Evolutionary conservation across 37 sponge, comb jelly and placozoan genomes (phyloP).

Genomic region (Mnemiopsis leidyi): DNA sequence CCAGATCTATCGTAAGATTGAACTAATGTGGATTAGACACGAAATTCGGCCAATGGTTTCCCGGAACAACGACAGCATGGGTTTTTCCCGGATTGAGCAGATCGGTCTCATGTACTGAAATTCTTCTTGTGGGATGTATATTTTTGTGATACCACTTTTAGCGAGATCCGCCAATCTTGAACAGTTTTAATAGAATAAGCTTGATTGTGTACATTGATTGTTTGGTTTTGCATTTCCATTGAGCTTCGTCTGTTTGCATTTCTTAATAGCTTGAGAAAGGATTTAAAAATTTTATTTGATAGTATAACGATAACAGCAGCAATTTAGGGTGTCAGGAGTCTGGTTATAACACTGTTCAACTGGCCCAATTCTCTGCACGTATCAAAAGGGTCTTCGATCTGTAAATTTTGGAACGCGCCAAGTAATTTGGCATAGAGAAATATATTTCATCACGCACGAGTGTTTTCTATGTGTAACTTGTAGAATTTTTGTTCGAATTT

Average conservation of each 20-base stretch:
- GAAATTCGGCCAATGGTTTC: conserved; percentile 18
- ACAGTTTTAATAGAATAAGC: neutral
- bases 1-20: conserved; percentile 11
- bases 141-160: neutral
- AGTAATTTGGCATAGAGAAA: too few species aligned
- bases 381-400: too few species aligned
- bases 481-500: too few species aligned
- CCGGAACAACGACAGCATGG: neutral
- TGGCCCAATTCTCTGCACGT: too few species aligned
- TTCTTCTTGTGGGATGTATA: neutral
- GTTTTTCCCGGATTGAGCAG: conserved; percentile 17
- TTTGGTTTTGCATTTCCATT: neutral
- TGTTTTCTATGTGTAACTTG: too few species aligned
- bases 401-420: too few species aligned
- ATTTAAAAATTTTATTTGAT: too few species aligned
- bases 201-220: neutral
- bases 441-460: too few species aligned
- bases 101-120: conserved; percentile 50
- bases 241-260: neutral
- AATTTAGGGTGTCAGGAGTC: too few species aligned
- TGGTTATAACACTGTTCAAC: too few species aligned
- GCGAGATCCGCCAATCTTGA: neutral
- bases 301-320: too few species aligned
- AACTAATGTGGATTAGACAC: conserved; percentile 39
- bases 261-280: too few species aligned